Evolutionary conservation across 2,888 invertebrate genomes (phyloP).

Genomic region (Drosophila barbarae): DNA sequence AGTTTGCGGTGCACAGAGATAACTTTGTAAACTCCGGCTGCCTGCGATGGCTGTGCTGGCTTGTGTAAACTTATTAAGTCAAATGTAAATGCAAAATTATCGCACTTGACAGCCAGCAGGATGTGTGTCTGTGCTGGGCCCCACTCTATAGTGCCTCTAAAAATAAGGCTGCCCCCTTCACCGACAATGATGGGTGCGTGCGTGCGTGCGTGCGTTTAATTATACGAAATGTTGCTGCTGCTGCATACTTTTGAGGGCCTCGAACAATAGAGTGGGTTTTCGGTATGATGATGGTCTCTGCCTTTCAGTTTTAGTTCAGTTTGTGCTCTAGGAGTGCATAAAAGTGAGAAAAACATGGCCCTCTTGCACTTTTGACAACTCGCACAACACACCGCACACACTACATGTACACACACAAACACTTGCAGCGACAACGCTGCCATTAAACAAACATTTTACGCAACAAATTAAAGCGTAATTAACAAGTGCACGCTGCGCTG

Average conservation of each 20-base stretch:
- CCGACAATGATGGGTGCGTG: conserved; percentile 51
- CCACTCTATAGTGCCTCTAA: conserved; percentile 1
- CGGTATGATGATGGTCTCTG: conserved; percentile 1
- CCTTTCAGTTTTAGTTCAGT: conserved; percentile 8
- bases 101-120: conserved; percentile 58
- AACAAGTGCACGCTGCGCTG: conserved; percentile 72
- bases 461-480: conserved; percentile 74
- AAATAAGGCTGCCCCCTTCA: conserved; percentile 22
- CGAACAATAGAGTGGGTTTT: conserved; percentile 26
- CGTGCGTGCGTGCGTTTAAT: conserved; percentile 71
- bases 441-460: conserved; percentile 76
- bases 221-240: conserved; percentile 68
- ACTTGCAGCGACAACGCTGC: conserved; percentile 46
- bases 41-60: conserved; percentile 11
- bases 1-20: conserved; percentile 55
- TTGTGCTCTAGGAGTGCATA: conserved; percentile 52
- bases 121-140: background rate
- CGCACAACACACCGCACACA: conserved; percentile 18
- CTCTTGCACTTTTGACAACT: conserved; percentile 39
- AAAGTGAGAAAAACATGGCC: conserved; percentile 72
- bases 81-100: conserved; percentile 75
- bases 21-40: conserved; percentile 63
- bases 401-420: background rate
- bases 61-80: conserved; percentile 70
- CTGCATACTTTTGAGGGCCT: conserved; percentile 57